phyloP scores from a whole-genome alignment of 2,888 invertebrate species.

The Masnerella sp. region DNA sequence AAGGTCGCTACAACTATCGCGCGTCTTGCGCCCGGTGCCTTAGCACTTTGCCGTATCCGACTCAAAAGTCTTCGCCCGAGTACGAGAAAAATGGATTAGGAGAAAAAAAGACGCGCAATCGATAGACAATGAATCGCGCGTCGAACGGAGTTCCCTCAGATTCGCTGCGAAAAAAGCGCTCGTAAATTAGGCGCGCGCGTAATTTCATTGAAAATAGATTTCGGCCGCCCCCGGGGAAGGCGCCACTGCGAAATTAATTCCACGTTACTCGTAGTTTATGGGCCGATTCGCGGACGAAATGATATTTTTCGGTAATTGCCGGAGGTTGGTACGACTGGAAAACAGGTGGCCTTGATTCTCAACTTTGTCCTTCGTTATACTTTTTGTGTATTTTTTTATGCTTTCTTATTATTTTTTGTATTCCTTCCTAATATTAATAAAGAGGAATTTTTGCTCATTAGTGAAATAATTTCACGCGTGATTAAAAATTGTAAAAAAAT shows the following conservation, averaged over 20 bases:
- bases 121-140: slow-evolving; percentile 53
- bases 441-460: too few species aligned
- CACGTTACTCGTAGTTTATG: slow-evolving; percentile 17
- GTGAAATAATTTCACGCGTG: too few species aligned
- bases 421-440: too few species aligned
- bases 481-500: too few species aligned
- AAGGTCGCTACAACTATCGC: slow-evolving; percentile 53
- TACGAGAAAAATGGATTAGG: slow-evolving; percentile 53
- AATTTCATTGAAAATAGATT: slow-evolving; percentile 58
- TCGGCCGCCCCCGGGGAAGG: slow-evolving; percentile 10
- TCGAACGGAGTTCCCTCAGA: slow-evolving; percentile 48
- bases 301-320: slow-evolving; percentile 14
- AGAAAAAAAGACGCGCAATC: slow-evolving; percentile 48
- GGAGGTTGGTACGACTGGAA: too few species aligned
- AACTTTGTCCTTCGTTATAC: too few species aligned
- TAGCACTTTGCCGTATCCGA: slow-evolving; percentile 58
- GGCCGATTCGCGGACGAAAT: background rate
- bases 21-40: slow-evolving; percentile 32
- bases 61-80: slow-evolving; percentile 42
- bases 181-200: slow-evolving; percentile 55
- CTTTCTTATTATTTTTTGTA: too few species aligned
- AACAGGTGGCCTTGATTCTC: too few species aligned
- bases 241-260: slow-evolving; percentile 44
- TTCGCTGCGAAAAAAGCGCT: slow-evolving; percentile 40
- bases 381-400: too few species aligned